Evolutionary conservation across 1,140 invertebrate genomes (phyloP).

Genomic region (Nomia melanderi): DNA sequence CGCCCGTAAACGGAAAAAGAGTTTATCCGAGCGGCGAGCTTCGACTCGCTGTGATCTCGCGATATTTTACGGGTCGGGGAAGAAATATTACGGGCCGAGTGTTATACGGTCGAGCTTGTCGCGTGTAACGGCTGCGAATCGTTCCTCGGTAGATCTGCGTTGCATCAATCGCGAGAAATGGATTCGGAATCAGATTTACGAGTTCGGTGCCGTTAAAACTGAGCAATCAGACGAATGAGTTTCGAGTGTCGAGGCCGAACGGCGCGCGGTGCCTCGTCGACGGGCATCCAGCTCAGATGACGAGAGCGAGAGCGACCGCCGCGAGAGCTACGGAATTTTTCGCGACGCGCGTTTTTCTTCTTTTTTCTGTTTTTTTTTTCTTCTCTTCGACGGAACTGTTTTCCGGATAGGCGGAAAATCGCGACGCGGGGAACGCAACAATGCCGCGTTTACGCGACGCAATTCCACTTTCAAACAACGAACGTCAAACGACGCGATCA

Average conservation of each 20-base stretch:
- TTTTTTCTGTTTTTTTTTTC: too few species aligned
- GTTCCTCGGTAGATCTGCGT: neutral
- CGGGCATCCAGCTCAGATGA: too few species aligned
- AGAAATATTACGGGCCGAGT: neutral
- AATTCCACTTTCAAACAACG: slow-evolving; percentile 7
- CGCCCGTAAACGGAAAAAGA: neutral
- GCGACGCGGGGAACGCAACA: slow-evolving; percentile 1
- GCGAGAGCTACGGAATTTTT: too few species aligned
- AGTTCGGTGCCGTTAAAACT: neutral
- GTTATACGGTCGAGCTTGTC: slow-evolving; percentile 8
- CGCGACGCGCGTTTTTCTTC: too few species aligned
- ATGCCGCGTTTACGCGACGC: slow-evolving; percentile 8
- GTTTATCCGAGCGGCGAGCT: neutral
- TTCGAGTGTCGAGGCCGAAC: neutral
- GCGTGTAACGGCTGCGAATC: neutral
- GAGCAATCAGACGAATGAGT: slow-evolving; percentile 13
- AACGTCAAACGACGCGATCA: slow-evolving; percentile 11
- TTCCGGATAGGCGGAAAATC: too few species aligned
- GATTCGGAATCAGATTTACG: slow-evolving; percentile 20
- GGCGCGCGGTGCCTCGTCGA: neutral
- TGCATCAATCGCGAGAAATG: slow-evolving; percentile 28
- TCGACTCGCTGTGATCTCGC: neutral
- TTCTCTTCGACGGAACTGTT: too few species aligned
- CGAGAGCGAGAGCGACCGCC: too few species aligned
- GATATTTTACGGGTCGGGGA: neutral